Conservation (phyloP, 2,888 invertebrate genomes). For the Sympetrum striolatum region DNA sequence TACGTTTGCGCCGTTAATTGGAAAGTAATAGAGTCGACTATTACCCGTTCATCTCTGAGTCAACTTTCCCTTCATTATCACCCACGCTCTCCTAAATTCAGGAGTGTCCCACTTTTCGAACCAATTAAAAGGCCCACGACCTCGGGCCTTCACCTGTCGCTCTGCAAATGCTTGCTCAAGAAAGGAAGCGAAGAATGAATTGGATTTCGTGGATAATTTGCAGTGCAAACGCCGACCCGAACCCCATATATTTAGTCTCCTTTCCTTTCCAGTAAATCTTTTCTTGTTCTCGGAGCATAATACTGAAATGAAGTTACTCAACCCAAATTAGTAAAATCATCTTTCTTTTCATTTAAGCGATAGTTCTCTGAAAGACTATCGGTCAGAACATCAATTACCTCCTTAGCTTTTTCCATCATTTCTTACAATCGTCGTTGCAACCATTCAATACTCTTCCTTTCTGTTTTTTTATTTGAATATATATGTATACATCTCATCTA, state of each 20-base stretch:
- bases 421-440: no score
- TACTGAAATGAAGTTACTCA: no score
- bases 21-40: background rate
- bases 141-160: slow-evolving; percentile 19
- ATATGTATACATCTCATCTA: no score
- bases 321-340: no score
- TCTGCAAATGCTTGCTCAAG: slow-evolving; percentile 1
- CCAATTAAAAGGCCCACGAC: slow-evolving; percentile 4
- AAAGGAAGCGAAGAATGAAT: slow-evolving; percentile 8
- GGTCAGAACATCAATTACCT: no score
- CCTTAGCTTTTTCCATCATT: no score
- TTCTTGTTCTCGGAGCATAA: no score
- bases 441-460: no score
- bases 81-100: slow-evolving; percentile 7
- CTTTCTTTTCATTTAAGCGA: no score
- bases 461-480: no score
- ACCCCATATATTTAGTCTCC: background rate
- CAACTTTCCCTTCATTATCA: slow-evolving; percentile 7
- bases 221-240: background rate
- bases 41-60: background rate
- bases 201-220: background rate
- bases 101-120: slow-evolving; percentile 15
- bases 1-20: background rate
- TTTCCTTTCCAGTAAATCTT: no score
- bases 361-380: no score